Evolutionary conservation across 2,888 invertebrate genomes (phyloP).

Genomic region (Lasioglossum marginatum): DNA sequence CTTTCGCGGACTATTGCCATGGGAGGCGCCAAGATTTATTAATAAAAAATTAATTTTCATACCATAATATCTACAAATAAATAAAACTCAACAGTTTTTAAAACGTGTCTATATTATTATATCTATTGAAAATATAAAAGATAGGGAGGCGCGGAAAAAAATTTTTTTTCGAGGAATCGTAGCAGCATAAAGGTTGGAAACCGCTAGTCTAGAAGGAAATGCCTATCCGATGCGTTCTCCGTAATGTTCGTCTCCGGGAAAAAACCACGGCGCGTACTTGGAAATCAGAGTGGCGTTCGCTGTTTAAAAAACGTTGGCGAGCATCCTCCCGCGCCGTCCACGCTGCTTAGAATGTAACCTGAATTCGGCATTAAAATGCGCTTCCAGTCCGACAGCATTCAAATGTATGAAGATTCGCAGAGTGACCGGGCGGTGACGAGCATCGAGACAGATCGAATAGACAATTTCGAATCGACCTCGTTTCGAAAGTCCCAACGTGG

Average conservation of each 20-base stretch:
- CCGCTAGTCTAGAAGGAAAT: neutral
- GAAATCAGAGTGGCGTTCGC: neutral
- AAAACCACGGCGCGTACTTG: neutral
- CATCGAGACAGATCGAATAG: slow-evolving; percentile 47
- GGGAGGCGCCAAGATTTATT: no score
- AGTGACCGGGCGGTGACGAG: slow-evolving; percentile 7
- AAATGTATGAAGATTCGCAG: slow-evolving; percentile 46
- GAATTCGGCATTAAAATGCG: slow-evolving; percentile 54
- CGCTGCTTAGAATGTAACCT: slow-evolving; percentile 43
- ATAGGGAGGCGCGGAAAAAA: no score
- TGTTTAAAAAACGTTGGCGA: slow-evolving; percentile 4
- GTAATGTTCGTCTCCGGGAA: neutral
- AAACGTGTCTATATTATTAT: no score
- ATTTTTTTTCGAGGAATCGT: no score
- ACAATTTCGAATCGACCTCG: slow-evolving; percentile 57
- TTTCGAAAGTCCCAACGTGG: slow-evolving; percentile 41
- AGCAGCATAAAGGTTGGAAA: no score
- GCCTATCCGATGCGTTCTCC: neutral
- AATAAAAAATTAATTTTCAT: no score
- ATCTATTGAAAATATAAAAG: no score
- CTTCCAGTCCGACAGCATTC: slow-evolving; percentile 50
- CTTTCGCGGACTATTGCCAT: no score
- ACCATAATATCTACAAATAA: no score
- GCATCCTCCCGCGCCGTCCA: slow-evolving; percentile 1
- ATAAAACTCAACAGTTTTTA: no score